Conservation (phyloP, 2,888 invertebrate genomes). For the Leptinotarsa rubiginosa region DNA sequence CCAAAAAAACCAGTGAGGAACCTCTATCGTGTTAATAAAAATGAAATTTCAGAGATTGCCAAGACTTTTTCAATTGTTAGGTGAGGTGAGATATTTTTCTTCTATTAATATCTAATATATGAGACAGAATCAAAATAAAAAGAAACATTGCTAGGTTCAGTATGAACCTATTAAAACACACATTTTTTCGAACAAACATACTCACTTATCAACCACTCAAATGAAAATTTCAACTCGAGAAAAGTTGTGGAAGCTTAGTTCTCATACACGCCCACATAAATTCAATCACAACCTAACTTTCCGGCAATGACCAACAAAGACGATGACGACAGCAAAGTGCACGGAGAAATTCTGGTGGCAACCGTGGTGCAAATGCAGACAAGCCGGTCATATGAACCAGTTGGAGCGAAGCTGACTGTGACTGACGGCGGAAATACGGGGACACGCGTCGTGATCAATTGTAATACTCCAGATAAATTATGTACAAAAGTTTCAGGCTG, state of each 20-base stretch:
- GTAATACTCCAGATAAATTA: neutral
- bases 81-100: no score
- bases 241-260: neutral
- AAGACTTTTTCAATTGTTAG: no score
- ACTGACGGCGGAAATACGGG: conserved; percentile 23
- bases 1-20: no score
- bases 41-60: no score
- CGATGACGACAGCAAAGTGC: conserved; percentile 4
- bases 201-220: neutral
- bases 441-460: conserved; percentile 32
- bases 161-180: neutral
- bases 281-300: neutral
- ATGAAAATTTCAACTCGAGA: neutral
- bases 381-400: neutral
- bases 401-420: conserved; percentile 9
- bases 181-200: conserved; percentile 3
- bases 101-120: no score
- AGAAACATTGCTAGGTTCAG: neutral
- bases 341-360: conserved; percentile 9
- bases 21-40: no score
- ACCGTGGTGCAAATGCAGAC: conserved; percentile 18
- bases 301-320: conserved; percentile 4
- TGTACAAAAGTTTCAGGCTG: no score
- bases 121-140: no score
- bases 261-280: conserved; percentile 12